These are phyloP conservation scores for Pteronotus mesoamericanus DNA, from an alignment of 2,797 vertebrate genomes.

Conservation along the genomic window DNA sequence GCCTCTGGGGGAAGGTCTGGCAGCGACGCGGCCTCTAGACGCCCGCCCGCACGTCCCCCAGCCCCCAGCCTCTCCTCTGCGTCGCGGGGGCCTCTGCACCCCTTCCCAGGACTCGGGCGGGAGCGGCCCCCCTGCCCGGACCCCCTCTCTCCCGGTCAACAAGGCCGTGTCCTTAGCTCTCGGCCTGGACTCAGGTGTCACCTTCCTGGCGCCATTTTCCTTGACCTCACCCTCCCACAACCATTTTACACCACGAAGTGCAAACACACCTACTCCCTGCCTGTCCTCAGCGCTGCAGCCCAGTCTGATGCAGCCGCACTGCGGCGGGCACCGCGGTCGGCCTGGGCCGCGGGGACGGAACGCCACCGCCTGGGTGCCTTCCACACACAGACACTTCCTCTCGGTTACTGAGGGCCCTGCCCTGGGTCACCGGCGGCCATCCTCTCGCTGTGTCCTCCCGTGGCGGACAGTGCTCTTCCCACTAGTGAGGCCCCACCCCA, in stretches of 20 bases:
- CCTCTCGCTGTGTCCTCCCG: too few species aligned
- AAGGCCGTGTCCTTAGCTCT: neutral
- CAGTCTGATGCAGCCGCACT: accelerated
- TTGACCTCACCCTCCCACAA: neutral
- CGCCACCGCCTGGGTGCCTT: neutral
- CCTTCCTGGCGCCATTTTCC: neutral
- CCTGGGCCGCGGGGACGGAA: accelerated
- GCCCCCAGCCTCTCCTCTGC: neutral
- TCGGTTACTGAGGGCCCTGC: neutral
- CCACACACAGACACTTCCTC: too few species aligned
- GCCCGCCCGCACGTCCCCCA: neutral
- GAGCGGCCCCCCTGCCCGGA: neutral
- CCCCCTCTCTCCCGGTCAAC: neutral
- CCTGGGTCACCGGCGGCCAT: neutral
- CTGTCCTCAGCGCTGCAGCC: accelerated
- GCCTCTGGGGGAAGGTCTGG: neutral
- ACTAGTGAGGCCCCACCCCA: neutral
- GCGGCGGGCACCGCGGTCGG: accelerated
- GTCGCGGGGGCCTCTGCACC: neutral
- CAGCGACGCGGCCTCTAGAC: neutral
- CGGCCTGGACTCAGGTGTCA: neutral
- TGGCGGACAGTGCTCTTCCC: too few species aligned
- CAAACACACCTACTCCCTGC: neutral
- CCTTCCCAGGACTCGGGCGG: neutral
- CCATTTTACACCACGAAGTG: neutral